Evolutionary conservation across 2,888 invertebrate species (phyloP).

Genomic region (Folsomia candida): DNA sequence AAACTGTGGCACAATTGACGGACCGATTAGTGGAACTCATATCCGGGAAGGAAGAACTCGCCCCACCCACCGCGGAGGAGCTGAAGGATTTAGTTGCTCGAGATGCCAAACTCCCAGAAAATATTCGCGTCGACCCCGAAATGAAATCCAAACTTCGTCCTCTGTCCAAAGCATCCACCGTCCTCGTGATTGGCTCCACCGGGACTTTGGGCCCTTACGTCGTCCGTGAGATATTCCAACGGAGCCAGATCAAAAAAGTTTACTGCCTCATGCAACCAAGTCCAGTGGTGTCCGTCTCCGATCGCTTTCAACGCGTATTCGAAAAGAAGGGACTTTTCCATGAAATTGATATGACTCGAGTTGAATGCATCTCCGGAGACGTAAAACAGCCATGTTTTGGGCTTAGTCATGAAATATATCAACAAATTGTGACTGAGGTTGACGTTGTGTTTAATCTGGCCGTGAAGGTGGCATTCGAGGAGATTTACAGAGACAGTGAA

Average conservation of each 20-base stretch:
- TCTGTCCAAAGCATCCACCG: constrained; percentile 5
- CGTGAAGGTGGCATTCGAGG: not conserved
- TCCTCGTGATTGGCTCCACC: constrained; percentile 28
- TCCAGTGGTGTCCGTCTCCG: not conserved
- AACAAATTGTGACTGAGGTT: not conserved
- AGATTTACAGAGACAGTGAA: not conserved
- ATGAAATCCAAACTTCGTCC: not conserved
- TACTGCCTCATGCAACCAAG: constrained; percentile 18
- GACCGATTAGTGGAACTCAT: constrained; percentile 23
- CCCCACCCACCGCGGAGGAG: constrained; percentile 18
- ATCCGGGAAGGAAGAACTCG: not conserved
- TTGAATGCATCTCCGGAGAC: not conserved
- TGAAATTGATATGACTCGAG: not conserved
- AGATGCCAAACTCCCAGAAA: constrained; percentile 22
- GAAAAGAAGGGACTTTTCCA: not conserved
- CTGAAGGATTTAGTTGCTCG: constrained; percentile 13
- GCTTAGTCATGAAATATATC: not conserved
- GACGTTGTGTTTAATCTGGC: not conserved
- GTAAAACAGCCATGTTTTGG: not conserved
- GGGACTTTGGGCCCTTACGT: constrained; percentile 29
- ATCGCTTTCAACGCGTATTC: constrained; percentile 6
- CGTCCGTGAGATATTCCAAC: constrained; percentile 6
- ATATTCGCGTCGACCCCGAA: not conserved
- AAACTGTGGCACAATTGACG: too few species aligned
- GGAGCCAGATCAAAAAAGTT: constrained; percentile 13